Base-by-base conservation (phyloP, 2,113 vertebrate species). In the Octodon degus region DNA sequence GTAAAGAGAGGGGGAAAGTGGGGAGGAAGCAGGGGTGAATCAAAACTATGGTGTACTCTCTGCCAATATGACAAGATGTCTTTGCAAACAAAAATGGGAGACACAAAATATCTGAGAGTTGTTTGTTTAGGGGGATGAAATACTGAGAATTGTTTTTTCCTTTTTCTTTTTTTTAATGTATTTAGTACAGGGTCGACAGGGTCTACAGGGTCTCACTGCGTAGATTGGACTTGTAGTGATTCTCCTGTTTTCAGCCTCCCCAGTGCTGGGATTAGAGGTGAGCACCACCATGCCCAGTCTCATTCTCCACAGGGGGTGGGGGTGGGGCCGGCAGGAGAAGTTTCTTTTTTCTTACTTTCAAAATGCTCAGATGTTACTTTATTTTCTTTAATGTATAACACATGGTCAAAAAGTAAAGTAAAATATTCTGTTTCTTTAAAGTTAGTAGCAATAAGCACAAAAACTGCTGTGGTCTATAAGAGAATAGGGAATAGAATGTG, bases 391-490 rank as follows among this genome's bases (percentile, higher is more conserved):
- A 40, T 13, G 89, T 1, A 1, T 1, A 40, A 94, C 37, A 37
- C 34, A 86, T 8, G 94, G 65, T 32, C 32, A 85, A 70, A 92
- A 37, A 92, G n/a, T 67, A 53, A 74, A 93, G 76, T 60, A 91
- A 89, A 93, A 72, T 50, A 70, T 55, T 30, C 25, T 76, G 43
- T 70, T 84, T 89, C 58, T 77, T 96, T 25, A n/a, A 88, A 17
- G 94, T 81, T 77, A 67, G n/a, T 4, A 70, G 43, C 0, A 4
- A 97, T 89, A 95, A 93, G 95, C 53, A 91, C 55, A 83, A 81
- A 95, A 86, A 27, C 65, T 67, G n/a, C 83, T 91, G 53, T 30
- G 32, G 50, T 80, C 87, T 55, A 89, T 2, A 43, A 65, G 76
- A 37, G 34, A 90, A 90, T 37, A 34, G 10, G 79, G 68, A 83